Conservation (phyloP, 2,797 vertebrate genomes). For the Glossophaga mutica region DNA sequence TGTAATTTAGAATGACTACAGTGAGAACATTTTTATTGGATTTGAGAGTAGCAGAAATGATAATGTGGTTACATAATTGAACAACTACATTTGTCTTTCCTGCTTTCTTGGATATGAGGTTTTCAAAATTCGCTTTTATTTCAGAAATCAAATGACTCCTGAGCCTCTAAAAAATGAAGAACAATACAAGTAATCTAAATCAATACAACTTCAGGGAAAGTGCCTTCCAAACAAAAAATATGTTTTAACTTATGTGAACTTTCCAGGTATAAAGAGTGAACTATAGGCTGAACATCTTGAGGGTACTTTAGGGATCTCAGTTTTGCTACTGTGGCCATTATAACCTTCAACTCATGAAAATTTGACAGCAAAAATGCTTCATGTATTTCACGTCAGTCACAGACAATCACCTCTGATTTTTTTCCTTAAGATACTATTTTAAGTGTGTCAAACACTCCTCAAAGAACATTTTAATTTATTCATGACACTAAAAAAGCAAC, state of each 20-base stretch:
- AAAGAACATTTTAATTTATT: conserved; percentile 60
- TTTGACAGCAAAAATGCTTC: conserved; percentile 27
- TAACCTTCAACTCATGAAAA: background rate
- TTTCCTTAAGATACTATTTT: conserved; percentile 57
- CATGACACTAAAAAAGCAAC: conserved; percentile 36
- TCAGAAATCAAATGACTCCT: background rate
- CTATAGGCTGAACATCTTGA: background rate
- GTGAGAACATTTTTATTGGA: background rate
- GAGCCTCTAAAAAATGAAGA: background rate
- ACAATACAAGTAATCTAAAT: background rate
- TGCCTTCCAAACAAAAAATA: background rate
- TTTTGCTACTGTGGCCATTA: conserved; percentile 34
- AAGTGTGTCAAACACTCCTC: conserved; percentile 15
- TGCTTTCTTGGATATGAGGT: background rate
- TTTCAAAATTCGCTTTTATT: conserved; percentile 14
- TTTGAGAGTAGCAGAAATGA: background rate
- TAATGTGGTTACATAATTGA: background rate
- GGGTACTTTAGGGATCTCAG: background rate
- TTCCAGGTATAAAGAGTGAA: conserved; percentile 16
- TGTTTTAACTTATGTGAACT: background rate
- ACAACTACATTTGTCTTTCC: background rate
- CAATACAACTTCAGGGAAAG: background rate
- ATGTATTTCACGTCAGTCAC: conserved; percentile 50
- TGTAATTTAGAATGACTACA: background rate
- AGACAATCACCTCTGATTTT: conserved; percentile 62